phyloP scores from a whole-genome alignment of 2,113 vertebrate species.

The Pipra filicauda region DNA sequence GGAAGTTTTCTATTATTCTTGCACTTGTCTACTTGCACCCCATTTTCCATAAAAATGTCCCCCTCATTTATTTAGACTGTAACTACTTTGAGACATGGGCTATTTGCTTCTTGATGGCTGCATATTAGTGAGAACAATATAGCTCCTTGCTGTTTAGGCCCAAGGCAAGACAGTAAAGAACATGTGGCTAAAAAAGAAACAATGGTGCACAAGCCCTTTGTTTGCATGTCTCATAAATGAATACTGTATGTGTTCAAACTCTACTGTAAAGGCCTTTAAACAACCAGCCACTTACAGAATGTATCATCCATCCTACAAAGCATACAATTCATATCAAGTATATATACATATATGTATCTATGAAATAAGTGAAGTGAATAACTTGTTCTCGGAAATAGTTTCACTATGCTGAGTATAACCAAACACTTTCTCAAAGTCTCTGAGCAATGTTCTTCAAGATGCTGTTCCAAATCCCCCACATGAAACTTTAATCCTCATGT shows the following conservation, averaged over 20 bases:
- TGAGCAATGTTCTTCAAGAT: neutral
- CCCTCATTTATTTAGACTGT: neutral
- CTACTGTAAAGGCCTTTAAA: neutral
- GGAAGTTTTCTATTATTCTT: neutral
- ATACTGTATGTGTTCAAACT: neutral
- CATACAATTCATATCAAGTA: neutral
- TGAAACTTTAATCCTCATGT: accelerated
- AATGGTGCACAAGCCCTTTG: neutral
- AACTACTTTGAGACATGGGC: neutral
- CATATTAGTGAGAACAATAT: neutral
- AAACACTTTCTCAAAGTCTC: neutral
- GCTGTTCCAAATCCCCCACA: neutral
- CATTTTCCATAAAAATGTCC: neutral
- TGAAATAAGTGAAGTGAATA: neutral
- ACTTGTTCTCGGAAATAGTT: neutral
- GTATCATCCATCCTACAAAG: neutral
- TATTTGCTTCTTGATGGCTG: neutral
- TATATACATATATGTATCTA: neutral
- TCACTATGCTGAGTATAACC: neutral
- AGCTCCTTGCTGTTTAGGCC: neutral
- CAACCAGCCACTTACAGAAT: neutral
- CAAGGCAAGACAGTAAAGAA: neutral
- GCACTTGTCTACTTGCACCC: neutral
- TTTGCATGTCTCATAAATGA: neutral
- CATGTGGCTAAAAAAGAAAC: neutral